Percentiles rank a stretch among this genome's conserved stretches.
phyloP scores from a whole-genome alignment of 2,113 vertebrate genomes.

The Cariama cristata region DNA sequence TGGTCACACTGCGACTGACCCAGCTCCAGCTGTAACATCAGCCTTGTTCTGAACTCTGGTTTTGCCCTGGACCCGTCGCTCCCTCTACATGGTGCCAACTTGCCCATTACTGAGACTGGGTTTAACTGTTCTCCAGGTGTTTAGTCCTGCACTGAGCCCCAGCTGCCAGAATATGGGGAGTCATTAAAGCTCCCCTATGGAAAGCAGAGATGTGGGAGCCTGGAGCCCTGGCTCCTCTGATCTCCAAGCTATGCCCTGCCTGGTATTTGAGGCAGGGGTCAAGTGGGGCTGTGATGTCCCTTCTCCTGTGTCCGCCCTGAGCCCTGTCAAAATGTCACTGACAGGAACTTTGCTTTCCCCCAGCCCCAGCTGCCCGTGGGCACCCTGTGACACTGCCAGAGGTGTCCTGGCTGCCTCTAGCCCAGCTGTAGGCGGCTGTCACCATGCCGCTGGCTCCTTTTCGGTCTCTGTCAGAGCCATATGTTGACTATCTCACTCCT shows the following conservation, averaged over 20 bases:
- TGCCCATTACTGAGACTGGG: neutral
- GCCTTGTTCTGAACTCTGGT: neutral
- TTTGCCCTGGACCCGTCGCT: neutral
- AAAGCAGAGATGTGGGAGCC: neutral
- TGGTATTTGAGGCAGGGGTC: neutral
- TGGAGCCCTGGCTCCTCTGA: neutral
- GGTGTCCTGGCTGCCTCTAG: neutral
- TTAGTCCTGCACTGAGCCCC: neutral
- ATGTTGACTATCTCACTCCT: neutral
- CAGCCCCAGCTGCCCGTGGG: neutral
- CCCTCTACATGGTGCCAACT: fast-evolving
- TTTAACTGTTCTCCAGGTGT: neutral
- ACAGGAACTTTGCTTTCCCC: neutral
- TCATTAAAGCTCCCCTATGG: neutral
- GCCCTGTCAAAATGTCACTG: neutral
- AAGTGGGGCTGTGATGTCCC: neutral
- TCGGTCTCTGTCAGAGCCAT: neutral
- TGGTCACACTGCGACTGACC: neutral
- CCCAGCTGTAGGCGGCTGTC: neutral
- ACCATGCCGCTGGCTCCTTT: neutral
- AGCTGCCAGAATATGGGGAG: neutral
- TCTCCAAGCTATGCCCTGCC: neutral
- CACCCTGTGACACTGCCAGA: neutral
- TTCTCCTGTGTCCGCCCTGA: neutral
- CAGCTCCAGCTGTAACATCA: neutral